Base-by-base conservation (phyloP, 2,113 vertebrate genomes). In the Nothobranchius kuhntae region DNA sequence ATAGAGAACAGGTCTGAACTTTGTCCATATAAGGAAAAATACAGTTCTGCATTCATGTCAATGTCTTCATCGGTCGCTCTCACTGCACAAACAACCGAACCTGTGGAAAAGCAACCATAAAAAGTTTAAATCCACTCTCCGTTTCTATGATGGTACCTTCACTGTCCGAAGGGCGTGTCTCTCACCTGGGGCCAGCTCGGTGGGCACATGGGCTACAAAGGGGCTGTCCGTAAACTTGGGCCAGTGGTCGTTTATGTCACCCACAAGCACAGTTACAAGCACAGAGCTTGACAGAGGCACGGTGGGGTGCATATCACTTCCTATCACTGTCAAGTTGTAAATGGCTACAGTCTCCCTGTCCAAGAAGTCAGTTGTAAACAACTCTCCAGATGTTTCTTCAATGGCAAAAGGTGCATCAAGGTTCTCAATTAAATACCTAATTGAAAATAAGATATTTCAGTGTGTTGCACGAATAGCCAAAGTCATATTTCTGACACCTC, bases 151-250 rank as follows among this genome's bases (percentile, higher is more conserved):
- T 61, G 5, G 53, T 38, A 55, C 48, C 21, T 58, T 8, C 8
- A 51, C 13, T 60, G 13, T 62, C 13, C 65, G 15, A 12, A 13
- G 13, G 15, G 48, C 53, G 44, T 40, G 26, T 17, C n/a, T 58
- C 64, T 86, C 46, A 93, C 93, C 92, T 86, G 87, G 79, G 36
- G 56, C 12, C 56, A 89, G 38, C 26, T 83, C 61, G 3, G 51
- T 30, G 45, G 92, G 86, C 38, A 92, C 81, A 71, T 93, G 87
- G 9, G 92, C 91, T 57, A 93, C 89, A 75, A 92, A 93, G 7
- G 91, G 93, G 58, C 86, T 85, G 75, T 93, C 84, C 46, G 89
- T 71, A 72, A 94, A 93, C 62, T 86, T 79, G 1, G 93, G 93
- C 68, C 83, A 71, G 67, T 91, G 76, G 75, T 94, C 92, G 42